Evolutionary conservation across 64 coral and sea anemone genomes (phyloP).

Genomic region (Actinia equina): DNA sequence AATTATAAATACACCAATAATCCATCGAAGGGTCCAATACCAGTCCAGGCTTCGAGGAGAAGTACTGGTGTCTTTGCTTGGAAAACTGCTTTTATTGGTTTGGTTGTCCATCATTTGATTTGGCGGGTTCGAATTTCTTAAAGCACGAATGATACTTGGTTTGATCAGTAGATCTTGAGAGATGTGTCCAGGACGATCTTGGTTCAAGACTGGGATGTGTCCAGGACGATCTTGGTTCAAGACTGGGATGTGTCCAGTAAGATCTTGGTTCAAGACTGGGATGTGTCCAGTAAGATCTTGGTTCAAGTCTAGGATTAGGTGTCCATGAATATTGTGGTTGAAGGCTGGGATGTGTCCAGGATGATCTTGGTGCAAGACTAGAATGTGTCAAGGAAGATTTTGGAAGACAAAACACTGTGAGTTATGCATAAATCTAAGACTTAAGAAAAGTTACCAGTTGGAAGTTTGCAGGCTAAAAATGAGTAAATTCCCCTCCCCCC

Average conservation of each 20-base stretch:
- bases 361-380: neutral
- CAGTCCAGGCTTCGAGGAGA: neutral
- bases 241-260: neutral
- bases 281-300: neutral
- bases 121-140: too few species aligned
- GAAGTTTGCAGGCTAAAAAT: too few species aligned
- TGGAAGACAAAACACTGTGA: too few species aligned
- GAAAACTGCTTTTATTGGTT: neutral
- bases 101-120: neutral
- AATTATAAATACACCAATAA: neutral
- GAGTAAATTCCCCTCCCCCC: too few species aligned
- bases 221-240: neutral
- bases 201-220: neutral
- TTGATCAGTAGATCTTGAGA: neutral
- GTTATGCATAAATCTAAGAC: too few species aligned
- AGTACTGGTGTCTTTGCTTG: neutral
- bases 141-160: too few species aligned
- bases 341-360: neutral
- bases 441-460: too few species aligned
- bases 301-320: too few species aligned
- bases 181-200: neutral
- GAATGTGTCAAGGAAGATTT: neutral
- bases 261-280: neutral
- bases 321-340: neutral
- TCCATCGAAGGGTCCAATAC: conserved; percentile 35